A percentile compares a stretch with the other conserved stretches of the same genome.
Evolutionary conservation across 1,140 invertebrate species (phyloP).

Genomic region (Xylocopa sonorina): DNA sequence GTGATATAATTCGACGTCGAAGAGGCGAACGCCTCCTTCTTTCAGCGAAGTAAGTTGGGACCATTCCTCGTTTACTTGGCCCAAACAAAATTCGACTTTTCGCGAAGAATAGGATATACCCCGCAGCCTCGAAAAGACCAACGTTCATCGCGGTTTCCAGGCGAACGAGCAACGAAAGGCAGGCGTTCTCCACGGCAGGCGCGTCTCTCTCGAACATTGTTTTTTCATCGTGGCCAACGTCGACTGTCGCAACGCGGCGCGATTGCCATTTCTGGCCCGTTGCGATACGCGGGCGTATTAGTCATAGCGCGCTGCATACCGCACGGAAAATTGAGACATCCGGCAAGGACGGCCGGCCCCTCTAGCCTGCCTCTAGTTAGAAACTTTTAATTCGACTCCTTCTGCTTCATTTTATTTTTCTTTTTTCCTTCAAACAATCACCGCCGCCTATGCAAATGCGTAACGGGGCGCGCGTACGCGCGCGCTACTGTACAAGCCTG

Average conservation of each 20-base stretch:
- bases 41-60: too few relatives aligned
- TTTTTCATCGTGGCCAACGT: not conserved
- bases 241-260: conserved; percentile 41
- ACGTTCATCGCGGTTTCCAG: not conserved
- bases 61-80: too few relatives aligned
- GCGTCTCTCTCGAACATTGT: conserved; percentile 27
- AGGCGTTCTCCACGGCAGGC: conserved; percentile 17
- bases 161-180: conserved; percentile 19
- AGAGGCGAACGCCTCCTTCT: too few relatives aligned
- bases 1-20: too few relatives aligned
- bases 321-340: conserved; percentile 64
- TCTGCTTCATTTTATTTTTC: too few relatives aligned
- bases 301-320: conserved; percentile 54
- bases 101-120: not conserved
- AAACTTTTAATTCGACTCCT: too few relatives aligned
- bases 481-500: not conserved
- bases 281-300: conserved; percentile 59
- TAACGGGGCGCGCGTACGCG: not conserved
- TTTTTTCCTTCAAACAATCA: too few relatives aligned
- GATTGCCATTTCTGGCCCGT: conserved; percentile 55
- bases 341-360: conserved; percentile 52
- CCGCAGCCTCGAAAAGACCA: not conserved
- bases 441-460: too few relatives aligned
- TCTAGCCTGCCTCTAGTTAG: conserved; percentile 47
- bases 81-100: not conserved